Evolutionary conservation across 2,888 invertebrate genomes (phyloP).

Genomic region (Lysandra bellargus): DNA sequence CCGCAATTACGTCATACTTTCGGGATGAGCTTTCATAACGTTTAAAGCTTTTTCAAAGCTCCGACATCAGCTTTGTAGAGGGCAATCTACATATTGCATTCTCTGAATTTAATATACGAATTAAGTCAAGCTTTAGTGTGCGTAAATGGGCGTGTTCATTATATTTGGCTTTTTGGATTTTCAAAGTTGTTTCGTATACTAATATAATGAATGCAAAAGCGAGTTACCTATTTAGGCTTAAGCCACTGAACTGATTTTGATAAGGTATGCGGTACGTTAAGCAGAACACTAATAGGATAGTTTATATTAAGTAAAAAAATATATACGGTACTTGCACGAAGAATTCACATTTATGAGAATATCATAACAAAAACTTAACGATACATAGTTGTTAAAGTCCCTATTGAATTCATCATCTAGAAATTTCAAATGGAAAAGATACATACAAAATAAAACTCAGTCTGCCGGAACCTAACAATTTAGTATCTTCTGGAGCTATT

Average conservation of each 20-base stretch:
- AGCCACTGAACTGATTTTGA: no score
- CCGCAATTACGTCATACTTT: conserved; percentile 28
- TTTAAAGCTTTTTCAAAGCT: conserved; percentile 26
- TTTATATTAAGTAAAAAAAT: no score
- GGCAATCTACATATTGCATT: conserved; percentile 28
- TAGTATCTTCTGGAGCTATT: conserved; percentile 16
- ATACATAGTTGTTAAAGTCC: no score
- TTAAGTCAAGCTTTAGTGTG: neutral
- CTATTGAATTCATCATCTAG: no score
- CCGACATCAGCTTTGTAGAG: conserved; percentile 19
- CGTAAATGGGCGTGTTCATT: neutral
- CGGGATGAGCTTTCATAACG: conserved; percentile 29
- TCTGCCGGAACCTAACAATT: neutral
- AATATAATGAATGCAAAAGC: no score
- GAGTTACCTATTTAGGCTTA: no score
- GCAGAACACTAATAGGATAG: no score
- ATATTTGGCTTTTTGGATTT: neutral
- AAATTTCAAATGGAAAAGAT: no score
- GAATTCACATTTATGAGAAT: no score
- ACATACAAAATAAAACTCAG: neutral
- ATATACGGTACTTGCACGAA: no score
- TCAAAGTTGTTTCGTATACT: neutral
- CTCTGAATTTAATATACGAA: conserved; percentile 16
- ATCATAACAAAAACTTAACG: no score
- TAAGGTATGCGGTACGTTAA: no score